phyloP scores from a whole-genome alignment of 30 jellyfish, hydroid and myxozoan species.

The Aurelia sp. region DNA sequence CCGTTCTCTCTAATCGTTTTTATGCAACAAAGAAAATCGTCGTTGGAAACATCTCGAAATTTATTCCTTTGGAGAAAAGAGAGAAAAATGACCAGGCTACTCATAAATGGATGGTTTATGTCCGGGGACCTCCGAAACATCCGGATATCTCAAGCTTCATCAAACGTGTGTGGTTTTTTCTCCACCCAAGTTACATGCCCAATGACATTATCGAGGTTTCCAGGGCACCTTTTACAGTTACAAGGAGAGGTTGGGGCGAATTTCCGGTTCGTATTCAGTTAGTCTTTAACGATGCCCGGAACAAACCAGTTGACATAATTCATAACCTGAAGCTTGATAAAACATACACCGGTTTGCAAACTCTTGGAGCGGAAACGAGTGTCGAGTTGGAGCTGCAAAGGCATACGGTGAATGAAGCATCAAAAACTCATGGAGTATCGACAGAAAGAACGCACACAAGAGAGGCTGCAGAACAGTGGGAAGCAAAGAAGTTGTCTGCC shows the following conservation, averaged over 20 bases:
- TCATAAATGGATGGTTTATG: conserved; percentile 98
- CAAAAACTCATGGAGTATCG: not conserved
- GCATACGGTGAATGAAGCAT: conserved; percentile 62
- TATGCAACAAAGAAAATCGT: conserved; percentile 65
- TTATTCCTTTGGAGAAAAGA: conserved; percentile 79
- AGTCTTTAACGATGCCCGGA: conserved; percentile 81
- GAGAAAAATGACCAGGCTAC: conserved; percentile 92
- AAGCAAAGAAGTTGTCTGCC: not conserved
- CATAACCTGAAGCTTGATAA: conserved; percentile 90
- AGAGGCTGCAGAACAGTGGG: not conserved
- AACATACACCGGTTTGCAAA: conserved; percentile 97
- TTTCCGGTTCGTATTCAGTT: conserved; percentile 97
- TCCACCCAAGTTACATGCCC: conserved; percentile 99
- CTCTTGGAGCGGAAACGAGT: conserved; percentile 94
- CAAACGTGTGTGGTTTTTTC: conserved; percentile 85
- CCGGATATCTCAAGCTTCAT: conserved; percentile 75
- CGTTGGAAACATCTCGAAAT: conserved; percentile 96
- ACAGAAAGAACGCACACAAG: not conserved
- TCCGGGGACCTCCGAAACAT: conserved; percentile 83
- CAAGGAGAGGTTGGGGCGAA: conserved; percentile 99
- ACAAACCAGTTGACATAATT: conserved; percentile 90
- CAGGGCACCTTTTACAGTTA: conserved; percentile 92
- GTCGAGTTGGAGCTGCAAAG: conserved; percentile 85
- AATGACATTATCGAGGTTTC: conserved; percentile 86
- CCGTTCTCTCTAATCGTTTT: conserved; percentile 65